Evolutionary conservation across 2,797 vertebrate species (phyloP).

Genomic region (Remorina albescens): DNA sequence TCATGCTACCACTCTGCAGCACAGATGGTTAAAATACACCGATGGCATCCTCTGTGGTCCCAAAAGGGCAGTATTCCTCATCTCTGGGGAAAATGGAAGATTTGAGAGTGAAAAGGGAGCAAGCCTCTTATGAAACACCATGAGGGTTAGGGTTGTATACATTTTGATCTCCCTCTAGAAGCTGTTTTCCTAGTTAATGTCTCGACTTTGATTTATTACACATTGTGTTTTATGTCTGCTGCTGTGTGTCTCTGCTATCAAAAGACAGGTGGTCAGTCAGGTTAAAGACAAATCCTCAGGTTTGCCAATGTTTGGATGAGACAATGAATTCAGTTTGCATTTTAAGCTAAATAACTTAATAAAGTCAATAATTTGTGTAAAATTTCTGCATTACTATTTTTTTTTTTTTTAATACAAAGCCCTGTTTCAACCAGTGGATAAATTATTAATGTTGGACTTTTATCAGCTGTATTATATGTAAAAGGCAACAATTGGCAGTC

Average conservation of each 20-base stretch:
- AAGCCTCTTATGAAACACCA: background rate
- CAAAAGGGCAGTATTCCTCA: conserved; percentile 2
- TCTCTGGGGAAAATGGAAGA: conserved; percentile 31
- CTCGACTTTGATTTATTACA: too few relatives aligned
- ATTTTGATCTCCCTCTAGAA: background rate
- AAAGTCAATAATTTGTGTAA: too few relatives aligned
- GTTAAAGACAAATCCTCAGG: background rate
- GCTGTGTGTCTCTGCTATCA: background rate
- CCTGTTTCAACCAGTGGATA: too few relatives aligned
- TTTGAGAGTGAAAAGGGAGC: conserved; percentile 16
- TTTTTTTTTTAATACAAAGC: too few relatives aligned
- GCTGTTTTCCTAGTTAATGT: background rate
- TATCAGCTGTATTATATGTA: too few relatives aligned
- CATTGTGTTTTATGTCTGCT: background rate
- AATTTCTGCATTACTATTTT: too few relatives aligned
- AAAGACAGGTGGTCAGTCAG: background rate
- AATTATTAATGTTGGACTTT: too few relatives aligned
- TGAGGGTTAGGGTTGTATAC: too few relatives aligned
- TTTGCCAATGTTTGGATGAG: background rate
- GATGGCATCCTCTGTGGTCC: conserved; percentile 13
- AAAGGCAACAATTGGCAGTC: too few relatives aligned
- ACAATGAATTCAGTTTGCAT: background rate
- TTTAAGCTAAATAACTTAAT: too few relatives aligned
- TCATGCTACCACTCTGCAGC: conserved; percentile 28
- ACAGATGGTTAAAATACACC: conserved; percentile 22